Percentiles rank a stretch among this genome's conserved stretches.
Evolutionary conservation across 2,888 invertebrate genomes (phyloP).

Genomic region (Dorcus hopei): DNA sequence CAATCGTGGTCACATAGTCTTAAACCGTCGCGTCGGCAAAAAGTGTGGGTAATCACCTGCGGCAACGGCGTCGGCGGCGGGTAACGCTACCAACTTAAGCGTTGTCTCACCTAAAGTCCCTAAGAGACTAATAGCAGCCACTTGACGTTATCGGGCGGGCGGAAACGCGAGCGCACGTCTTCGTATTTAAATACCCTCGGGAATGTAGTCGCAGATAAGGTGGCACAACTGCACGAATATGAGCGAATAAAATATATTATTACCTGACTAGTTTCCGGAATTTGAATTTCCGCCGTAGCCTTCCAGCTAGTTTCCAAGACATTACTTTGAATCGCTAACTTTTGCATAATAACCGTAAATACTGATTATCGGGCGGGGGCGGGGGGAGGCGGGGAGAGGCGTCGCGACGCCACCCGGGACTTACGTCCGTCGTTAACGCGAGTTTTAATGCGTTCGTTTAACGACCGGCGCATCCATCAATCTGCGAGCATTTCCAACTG

Average conservation of each 20-base stretch:
- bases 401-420: too few relatives aligned
- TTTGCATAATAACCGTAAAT: slow-evolving; percentile 19
- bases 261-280: slow-evolving; percentile 41
- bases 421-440: too few relatives aligned
- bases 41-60: too few relatives aligned
- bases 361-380: slow-evolving; percentile 3
- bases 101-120: slow-evolving; percentile 33
- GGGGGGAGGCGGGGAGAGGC: too few relatives aligned
- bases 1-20: too few relatives aligned
- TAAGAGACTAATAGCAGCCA: slow-evolving; percentile 44
- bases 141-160: slow-evolving; percentile 46
- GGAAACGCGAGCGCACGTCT: slow-evolving; percentile 45
- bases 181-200: slow-evolving; percentile 47
- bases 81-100: slow-evolving; percentile 11
- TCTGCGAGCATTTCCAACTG: too few relatives aligned
- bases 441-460: too few relatives aligned
- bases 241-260: slow-evolving; percentile 14
- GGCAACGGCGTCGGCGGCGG: too few relatives aligned
- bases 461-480: too few relatives aligned
- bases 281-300: slow-evolving; percentile 37
- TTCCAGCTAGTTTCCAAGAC: slow-evolving; percentile 10
- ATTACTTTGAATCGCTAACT: slow-evolving; percentile 12
- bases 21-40: too few relatives aligned
- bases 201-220: slow-evolving; percentile 42
- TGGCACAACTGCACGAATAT: slow-evolving; percentile 30